A percentile compares a stretch with the other conserved stretches of the same genome.
phyloP scores from a whole-genome alignment of 2,113 vertebrate genomes.

The Mormoops blainvillei region DNA sequence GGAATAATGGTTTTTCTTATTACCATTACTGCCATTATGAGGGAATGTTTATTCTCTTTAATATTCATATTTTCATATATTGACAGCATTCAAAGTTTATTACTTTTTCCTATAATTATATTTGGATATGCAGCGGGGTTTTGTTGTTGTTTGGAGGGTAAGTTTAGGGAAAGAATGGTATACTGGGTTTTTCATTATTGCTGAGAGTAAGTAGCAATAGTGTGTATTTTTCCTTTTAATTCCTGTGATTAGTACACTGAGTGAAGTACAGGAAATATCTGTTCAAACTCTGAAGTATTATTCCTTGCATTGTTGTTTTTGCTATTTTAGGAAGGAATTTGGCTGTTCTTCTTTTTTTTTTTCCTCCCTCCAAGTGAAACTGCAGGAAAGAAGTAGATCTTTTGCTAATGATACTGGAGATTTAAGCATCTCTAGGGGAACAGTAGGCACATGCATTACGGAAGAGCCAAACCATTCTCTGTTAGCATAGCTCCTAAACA shows the following conservation, averaged over 20 bases:
- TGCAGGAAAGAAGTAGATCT: constrained; percentile 42
- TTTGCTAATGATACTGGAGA: constrained; percentile 31
- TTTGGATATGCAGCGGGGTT: neutral
- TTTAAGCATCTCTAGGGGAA: constrained; percentile 25
- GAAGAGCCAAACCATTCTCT: neutral
- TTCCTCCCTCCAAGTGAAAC: neutral
- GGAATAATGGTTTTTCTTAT: neutral
- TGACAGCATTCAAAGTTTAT: neutral
- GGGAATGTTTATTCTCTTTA: neutral
- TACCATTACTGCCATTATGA: neutral
- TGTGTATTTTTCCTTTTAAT: constrained; percentile 25
- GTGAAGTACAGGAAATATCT: constrained; percentile 57
- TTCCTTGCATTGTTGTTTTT: constrained; percentile 57
- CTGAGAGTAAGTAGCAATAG: neutral
- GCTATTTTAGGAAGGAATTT: constrained; percentile 60
- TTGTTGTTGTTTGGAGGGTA: neutral
- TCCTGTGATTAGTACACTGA: constrained; percentile 31
- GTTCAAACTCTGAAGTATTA: constrained; percentile 38
- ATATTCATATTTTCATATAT: neutral
- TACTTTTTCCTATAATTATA: neutral
- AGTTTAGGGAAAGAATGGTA: neutral
- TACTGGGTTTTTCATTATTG: constrained; percentile 8
- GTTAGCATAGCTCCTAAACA: neutral
- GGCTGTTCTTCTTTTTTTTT: neutral
- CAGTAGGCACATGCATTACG: neutral